These are phyloP conservation scores for Lepidothrix coronata DNA, from an alignment of 2,113 vertebrate species.

Conservation along the genomic window DNA sequence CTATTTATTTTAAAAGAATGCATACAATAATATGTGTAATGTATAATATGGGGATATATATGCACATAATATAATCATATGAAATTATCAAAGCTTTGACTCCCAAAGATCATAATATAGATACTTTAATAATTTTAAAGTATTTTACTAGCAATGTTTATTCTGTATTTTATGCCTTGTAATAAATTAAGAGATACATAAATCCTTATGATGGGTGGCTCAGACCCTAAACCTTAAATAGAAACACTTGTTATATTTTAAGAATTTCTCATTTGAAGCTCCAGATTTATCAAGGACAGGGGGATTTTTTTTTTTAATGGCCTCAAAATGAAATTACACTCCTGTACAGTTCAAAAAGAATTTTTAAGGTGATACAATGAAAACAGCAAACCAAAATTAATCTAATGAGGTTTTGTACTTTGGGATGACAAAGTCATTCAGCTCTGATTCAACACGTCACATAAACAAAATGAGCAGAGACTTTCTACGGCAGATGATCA, in stretches of 20 bases:
- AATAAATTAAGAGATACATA: not conserved
- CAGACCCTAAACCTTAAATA: not conserved
- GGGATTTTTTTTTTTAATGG: not conserved
- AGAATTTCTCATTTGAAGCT: not conserved
- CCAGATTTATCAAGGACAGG: not conserved
- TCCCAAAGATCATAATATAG: not conserved
- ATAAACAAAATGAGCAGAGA: not conserved
- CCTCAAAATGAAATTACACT: not conserved
- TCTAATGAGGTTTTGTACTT: not conserved
- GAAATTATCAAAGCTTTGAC: not conserved
- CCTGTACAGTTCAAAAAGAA: not conserved
- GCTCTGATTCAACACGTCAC: not conserved
- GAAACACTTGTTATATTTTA: not conserved
- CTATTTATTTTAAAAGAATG: not conserved
- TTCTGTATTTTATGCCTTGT: not conserved
- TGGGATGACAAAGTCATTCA: not conserved
- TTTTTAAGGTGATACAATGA: not conserved
- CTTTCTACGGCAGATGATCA: not conserved
- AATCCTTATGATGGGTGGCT: not conserved
- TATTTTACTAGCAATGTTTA: not conserved
- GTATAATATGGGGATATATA: not conserved
- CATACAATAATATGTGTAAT: not conserved
- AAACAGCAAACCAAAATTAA: not conserved
- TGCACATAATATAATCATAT: not conserved
- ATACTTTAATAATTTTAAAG: not conserved